Evolutionary conservation across 2,113 vertebrate species (phyloP).

Genomic region (Sinocyclocheilus maitianheensis): DNA sequence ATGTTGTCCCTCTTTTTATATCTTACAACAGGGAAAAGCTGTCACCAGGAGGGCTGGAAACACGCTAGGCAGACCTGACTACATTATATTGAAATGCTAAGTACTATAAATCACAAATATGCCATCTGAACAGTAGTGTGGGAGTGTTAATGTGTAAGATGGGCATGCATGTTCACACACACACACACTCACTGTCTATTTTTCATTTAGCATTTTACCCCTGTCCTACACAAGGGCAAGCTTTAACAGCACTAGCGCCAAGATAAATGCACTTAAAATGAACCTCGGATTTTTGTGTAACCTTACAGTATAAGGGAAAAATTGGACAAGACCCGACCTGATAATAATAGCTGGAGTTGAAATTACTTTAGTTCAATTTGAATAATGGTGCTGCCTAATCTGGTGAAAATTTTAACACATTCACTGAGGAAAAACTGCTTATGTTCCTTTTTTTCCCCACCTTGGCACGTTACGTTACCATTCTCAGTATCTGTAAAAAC

Average conservation of each 20-base stretch:
- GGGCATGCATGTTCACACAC: constrained; percentile 20
- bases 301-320: constrained; percentile 65
- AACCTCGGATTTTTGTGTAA: constrained; percentile 72
- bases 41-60: constrained; percentile 42
- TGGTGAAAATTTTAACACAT: neutral
- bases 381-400: constrained; percentile 34
- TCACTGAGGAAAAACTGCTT: neutral
- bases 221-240: constrained; percentile 55
- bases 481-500: constrained; percentile 9
- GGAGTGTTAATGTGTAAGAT: constrained; percentile 37
- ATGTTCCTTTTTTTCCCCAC: neutral
- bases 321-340: constrained; percentile 56
- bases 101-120: constrained; percentile 44
- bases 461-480: neutral
- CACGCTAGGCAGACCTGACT: constrained; percentile 34
- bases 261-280: constrained; percentile 70
- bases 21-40: constrained; percentile 31
- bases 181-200: constrained; percentile 3
- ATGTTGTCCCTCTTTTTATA: constrained; percentile 39
- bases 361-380: constrained; percentile 51
- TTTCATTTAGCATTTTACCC: constrained; percentile 45
- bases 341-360: constrained; percentile 61
- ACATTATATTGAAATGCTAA: constrained; percentile 42
- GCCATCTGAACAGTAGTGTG: constrained; percentile 38
- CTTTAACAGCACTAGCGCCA: constrained; percentile 61